A percentile compares a stretch with the other conserved stretches of the same genome.
Conservation (phyloP, 2,113 vertebrate genomes). For the Odocoileus hemionus region DNA sequence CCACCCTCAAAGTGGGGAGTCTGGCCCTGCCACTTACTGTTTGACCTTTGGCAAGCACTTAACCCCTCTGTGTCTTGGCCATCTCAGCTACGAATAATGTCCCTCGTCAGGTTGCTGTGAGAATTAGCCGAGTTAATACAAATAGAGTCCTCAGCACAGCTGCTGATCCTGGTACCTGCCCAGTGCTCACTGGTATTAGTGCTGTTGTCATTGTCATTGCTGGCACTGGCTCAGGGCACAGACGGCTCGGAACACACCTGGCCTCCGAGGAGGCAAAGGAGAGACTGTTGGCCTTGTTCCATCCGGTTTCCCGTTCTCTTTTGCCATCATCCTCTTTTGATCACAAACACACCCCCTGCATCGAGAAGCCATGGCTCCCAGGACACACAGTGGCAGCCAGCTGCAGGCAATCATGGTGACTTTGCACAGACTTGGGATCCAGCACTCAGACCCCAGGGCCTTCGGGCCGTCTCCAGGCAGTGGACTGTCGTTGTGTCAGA, state of each 20-base stretch:
- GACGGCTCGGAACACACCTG: background rate
- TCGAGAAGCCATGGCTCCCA: background rate
- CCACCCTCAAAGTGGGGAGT: background rate
- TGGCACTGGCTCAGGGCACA: background rate
- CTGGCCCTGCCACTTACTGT: background rate
- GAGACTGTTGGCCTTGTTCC: background rate
- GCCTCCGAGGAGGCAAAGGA: background rate
- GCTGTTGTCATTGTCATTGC: background rate
- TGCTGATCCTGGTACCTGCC: too few relatives aligned
- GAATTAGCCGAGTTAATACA: background rate
- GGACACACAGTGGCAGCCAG: background rate
- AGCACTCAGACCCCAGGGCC: background rate
- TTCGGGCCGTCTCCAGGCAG: rapidly evolving
- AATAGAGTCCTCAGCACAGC: background rate
- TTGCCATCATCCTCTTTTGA: background rate
- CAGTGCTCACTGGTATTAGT: background rate
- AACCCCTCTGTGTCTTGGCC: background rate
- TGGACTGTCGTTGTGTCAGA: background rate
- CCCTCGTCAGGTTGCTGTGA: background rate
- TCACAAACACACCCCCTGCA: background rate
- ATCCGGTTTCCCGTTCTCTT: background rate
- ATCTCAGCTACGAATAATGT: background rate
- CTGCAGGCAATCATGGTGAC: too few relatives aligned
- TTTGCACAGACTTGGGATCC: background rate
- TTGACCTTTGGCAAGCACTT: background rate